phyloP scores from a whole-genome alignment of 2,888 invertebrate species.

The Plebejus melissa region DNA sequence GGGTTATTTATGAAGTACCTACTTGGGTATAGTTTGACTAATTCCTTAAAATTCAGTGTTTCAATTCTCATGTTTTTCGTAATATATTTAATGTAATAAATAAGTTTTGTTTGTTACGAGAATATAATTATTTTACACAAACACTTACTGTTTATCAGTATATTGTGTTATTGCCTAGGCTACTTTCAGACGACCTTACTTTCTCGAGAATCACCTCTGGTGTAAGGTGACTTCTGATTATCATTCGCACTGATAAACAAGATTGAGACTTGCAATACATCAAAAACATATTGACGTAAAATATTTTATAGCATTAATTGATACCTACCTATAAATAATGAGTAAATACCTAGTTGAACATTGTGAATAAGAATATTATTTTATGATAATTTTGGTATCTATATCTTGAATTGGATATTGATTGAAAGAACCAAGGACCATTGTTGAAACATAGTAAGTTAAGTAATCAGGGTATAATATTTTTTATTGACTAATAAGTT shows the following conservation, averaged over 20 bases:
- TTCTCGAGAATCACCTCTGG: conserved; percentile 10
- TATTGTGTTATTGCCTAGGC: conserved; percentile 8
- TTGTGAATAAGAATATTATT: too few relatives aligned
- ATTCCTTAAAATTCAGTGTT: background rate
- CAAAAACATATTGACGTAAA: conserved; percentile 1
- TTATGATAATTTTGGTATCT: too few relatives aligned
- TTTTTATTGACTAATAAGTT: too few relatives aligned
- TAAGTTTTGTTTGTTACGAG: background rate
- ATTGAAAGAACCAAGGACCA: too few relatives aligned
- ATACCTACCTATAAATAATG: too few relatives aligned
- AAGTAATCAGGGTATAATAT: too few relatives aligned
- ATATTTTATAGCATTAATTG: too few relatives aligned
- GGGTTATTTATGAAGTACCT: background rate
- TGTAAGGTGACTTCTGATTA: conserved; percentile 23
- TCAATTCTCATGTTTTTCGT: too few relatives aligned
- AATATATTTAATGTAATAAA: background rate
- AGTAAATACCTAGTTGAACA: too few relatives aligned
- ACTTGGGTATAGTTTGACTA: background rate
- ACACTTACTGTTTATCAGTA: conserved; percentile 1
- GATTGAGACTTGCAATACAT: background rate
- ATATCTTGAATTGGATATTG: too few relatives aligned
- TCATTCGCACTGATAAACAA: conserved; percentile 16
- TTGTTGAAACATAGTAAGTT: too few relatives aligned
- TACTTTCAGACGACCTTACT: conserved; percentile 19
- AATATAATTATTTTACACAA: background rate